These are phyloP conservation scores for Aplysina aerophoba DNA, from an alignment of 37 sponge, comb jelly and placozoan species.

Conservation along the genomic window DNA sequence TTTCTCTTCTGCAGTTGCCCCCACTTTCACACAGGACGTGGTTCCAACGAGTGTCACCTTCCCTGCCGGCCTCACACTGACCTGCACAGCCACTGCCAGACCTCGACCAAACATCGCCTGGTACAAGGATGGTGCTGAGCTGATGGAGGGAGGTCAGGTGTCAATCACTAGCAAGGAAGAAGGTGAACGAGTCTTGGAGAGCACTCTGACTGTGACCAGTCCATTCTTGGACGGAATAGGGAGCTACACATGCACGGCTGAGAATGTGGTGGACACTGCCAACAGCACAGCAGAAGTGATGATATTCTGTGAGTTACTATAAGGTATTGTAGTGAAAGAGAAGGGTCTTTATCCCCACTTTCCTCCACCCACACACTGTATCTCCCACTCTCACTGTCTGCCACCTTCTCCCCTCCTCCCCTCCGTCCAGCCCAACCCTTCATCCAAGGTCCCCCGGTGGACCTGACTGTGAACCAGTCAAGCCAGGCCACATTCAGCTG, in stretches of 20 bases:
- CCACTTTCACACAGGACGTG: background rate
- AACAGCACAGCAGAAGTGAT: slow-evolving; percentile 8
- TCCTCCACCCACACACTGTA: background rate
- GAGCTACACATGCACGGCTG: slow-evolving; percentile 56
- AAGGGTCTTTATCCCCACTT: too few relatives aligned
- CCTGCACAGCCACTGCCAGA: slow-evolving; percentile 48
- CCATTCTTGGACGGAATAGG: slow-evolving; percentile 36
- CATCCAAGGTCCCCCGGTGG: slow-evolving; percentile 24
- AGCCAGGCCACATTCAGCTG: slow-evolving; percentile 39
- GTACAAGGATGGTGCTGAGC: slow-evolving; percentile 43
- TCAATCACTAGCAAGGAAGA: background rate
- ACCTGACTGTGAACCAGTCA: slow-evolving; percentile 21
- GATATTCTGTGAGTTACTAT: slow-evolving; percentile 2
- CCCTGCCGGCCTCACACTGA: background rate
- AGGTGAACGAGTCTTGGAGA: slow-evolving; percentile 16
- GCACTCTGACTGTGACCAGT: background rate
- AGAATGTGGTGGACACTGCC: slow-evolving; percentile 20
- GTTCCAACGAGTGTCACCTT: background rate
- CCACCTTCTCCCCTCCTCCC: background rate
- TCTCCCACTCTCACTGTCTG: background rate
- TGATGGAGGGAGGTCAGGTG: slow-evolving; percentile 13
- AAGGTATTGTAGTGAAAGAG: background rate
- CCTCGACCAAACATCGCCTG: slow-evolving; percentile 68
- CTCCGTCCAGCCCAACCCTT: slow-evolving; percentile 9
- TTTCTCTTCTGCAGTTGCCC: slow-evolving; percentile 34